Percentiles rank a stretch among this genome's conserved stretches.
Conservation (phyloP, 2,888 invertebrate species). For the Drosophila peninsularis region DNA sequence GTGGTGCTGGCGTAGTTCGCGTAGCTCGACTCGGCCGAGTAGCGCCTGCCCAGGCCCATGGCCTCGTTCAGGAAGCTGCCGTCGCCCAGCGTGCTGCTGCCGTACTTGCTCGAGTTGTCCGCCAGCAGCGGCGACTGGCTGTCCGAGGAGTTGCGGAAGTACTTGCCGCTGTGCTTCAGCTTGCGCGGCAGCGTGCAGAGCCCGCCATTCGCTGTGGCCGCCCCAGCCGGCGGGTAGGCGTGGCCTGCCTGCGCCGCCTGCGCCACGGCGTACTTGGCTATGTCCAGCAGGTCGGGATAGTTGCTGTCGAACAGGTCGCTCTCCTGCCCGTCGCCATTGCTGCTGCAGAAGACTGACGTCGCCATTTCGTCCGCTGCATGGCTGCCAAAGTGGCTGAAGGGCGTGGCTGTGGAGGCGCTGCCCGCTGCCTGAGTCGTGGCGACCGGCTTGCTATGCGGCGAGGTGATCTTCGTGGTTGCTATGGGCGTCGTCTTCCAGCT, state of each 20-base stretch:
- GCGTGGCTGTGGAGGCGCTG: slow-evolving; percentile 36
- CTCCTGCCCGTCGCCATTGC: slow-evolving; percentile 84
- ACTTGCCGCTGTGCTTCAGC: slow-evolving; percentile 81
- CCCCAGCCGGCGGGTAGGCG: slow-evolving; percentile 24
- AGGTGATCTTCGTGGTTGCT: slow-evolving; percentile 81
- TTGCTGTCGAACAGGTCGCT: slow-evolving; percentile 84
- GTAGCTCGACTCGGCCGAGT: slow-evolving; percentile 86
- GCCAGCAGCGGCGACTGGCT: slow-evolving; percentile 90
- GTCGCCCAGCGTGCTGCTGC: slow-evolving; percentile 89
- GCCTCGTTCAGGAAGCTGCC: slow-evolving; percentile 87
- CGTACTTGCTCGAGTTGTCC: slow-evolving; percentile 88
- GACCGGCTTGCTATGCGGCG: slow-evolving; percentile 72
- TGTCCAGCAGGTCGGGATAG: slow-evolving; percentile 83
- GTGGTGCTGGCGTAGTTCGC: slow-evolving; percentile 81
- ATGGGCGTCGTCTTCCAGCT: slow-evolving; percentile 80
- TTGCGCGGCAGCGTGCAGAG: slow-evolving; percentile 89
- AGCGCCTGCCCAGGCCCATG: slow-evolving; percentile 84
- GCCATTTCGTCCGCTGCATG: slow-evolving; percentile 77
- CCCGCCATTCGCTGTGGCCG: slow-evolving; percentile 68
- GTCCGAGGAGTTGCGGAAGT: slow-evolving; percentile 86
- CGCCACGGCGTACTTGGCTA: slow-evolving; percentile 83
- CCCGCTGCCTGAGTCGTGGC: slow-evolving; percentile 20
- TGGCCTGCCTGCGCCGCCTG: slow-evolving; percentile 62
- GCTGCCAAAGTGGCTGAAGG: slow-evolving; percentile 58
- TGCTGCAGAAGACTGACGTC: slow-evolving; percentile 82